Evolutionary conservation across 2,113 vertebrate genomes (phyloP).

Genomic region (Ammospiza nelsoni): DNA sequence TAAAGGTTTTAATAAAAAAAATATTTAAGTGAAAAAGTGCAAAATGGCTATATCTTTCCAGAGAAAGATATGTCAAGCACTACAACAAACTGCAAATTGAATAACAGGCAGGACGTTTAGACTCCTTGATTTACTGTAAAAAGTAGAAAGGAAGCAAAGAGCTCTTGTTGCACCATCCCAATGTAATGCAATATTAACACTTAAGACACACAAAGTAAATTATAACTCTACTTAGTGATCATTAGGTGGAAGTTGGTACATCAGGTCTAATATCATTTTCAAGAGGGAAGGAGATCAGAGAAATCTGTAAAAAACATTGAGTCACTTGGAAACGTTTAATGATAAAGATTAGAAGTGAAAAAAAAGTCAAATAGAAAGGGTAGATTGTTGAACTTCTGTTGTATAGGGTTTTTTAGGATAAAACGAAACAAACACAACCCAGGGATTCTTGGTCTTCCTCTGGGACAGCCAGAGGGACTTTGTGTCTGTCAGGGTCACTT

Average conservation of each 20-base stretch:
- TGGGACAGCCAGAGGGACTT: background rate
- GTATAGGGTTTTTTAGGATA: background rate
- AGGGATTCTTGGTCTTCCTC: background rate
- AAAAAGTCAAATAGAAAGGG: background rate
- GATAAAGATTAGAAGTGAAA: background rate
- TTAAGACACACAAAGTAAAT: background rate
- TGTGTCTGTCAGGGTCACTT: background rate
- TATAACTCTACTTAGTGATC: background rate
- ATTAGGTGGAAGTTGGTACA: background rate
- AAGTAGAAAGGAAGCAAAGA: background rate
- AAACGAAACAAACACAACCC: background rate
- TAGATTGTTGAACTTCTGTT: background rate
- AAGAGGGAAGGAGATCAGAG: background rate
- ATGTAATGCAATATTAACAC: background rate
- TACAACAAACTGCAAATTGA: background rate
- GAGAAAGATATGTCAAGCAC: background rate
- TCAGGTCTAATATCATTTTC: background rate
- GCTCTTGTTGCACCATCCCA: fast-evolving
- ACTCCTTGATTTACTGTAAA: background rate
- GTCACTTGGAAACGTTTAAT: background rate
- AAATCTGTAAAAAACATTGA: background rate
- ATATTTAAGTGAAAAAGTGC: background rate
- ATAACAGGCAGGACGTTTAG: background rate
- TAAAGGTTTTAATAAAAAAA: background rate
- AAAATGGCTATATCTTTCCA: background rate